These are phyloP conservation scores for Agapetus fuscipes DNA, from an alignment of 2,888 invertebrate species.

Conservation along the genomic window DNA sequence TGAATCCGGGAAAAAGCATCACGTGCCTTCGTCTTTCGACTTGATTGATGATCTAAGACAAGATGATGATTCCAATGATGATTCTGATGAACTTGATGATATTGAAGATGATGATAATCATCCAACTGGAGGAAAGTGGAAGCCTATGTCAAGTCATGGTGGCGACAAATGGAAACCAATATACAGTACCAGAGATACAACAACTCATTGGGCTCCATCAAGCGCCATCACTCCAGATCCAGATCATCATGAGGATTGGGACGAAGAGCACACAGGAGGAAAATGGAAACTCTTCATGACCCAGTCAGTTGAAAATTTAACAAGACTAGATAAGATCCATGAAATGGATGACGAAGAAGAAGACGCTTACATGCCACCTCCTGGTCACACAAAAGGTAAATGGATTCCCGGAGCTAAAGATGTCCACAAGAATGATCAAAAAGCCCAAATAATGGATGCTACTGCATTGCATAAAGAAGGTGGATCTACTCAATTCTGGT, in stretches of 20 bases:
- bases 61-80: conserved; percentile 42
- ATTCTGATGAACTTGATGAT: conserved; percentile 49
- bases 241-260: conserved; percentile 44
- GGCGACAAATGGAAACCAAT: conserved; percentile 71
- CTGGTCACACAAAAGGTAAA: conserved; percentile 67
- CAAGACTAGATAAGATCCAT: conserved; percentile 15
- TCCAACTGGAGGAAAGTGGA: conserved; percentile 32
- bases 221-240: conserved; percentile 23
- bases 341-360: conserved; percentile 34
- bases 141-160: conserved; percentile 47
- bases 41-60: conserved; percentile 35
- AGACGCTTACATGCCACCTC: conserved; percentile 51
- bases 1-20: conserved; percentile 44
- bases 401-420: conserved; percentile 60
- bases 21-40: conserved; percentile 31
- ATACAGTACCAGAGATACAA: conserved; percentile 24
- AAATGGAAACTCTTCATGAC: conserved; percentile 51
- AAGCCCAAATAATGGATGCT: conserved; percentile 45
- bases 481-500: conserved; percentile 59
- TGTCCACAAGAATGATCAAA: conserved; percentile 28
- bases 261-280: conserved; percentile 49
- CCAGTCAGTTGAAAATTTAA: conserved; percentile 7
- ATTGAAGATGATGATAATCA: conserved; percentile 42
- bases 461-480: conserved; percentile 41
- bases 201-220: conserved; percentile 28